Conservation (phyloP, 2,113 vertebrate genomes). For the Cyanoderma ruficeps region DNA sequence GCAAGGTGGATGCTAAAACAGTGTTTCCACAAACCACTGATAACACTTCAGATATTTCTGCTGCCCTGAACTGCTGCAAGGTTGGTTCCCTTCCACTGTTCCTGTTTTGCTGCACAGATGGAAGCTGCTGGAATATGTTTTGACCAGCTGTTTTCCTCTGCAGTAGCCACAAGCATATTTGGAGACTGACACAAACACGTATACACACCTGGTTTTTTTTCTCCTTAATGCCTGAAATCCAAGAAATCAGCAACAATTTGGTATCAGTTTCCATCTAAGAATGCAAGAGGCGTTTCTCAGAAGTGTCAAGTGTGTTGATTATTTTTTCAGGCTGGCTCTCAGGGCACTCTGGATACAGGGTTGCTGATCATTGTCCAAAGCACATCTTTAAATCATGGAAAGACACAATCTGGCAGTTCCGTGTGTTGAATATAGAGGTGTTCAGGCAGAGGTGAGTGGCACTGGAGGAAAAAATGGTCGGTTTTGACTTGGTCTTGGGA, state of each 20-base stretch:
- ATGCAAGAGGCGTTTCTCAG: not conserved
- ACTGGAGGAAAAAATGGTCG: not conserved
- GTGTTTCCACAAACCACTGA: not conserved
- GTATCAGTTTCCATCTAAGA: not conserved
- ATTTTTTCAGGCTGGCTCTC: not conserved
- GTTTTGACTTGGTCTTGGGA: not conserved
- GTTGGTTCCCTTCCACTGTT: rapidly evolving
- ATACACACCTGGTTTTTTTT: not conserved
- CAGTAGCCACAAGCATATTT: not conserved
- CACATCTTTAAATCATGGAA: not conserved
- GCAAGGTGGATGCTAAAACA: not conserved
- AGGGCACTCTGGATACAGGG: not conserved
- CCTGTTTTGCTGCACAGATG: not conserved
- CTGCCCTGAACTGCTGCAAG: not conserved
- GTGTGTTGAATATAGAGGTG: not conserved
- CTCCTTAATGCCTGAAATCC: not conserved
- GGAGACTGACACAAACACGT: not conserved
- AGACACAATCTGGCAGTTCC: not conserved
- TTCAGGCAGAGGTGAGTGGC: not conserved
- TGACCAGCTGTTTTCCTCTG: not conserved
- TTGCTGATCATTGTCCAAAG: not conserved
- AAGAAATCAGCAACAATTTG: not conserved
- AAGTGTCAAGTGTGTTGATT: not conserved
- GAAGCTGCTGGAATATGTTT: not conserved
- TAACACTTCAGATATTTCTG: not conserved